Evolutionary conservation across 2,797 vertebrate genomes (phyloP).

Genomic region (Xiphophorus birchmanni): DNA sequence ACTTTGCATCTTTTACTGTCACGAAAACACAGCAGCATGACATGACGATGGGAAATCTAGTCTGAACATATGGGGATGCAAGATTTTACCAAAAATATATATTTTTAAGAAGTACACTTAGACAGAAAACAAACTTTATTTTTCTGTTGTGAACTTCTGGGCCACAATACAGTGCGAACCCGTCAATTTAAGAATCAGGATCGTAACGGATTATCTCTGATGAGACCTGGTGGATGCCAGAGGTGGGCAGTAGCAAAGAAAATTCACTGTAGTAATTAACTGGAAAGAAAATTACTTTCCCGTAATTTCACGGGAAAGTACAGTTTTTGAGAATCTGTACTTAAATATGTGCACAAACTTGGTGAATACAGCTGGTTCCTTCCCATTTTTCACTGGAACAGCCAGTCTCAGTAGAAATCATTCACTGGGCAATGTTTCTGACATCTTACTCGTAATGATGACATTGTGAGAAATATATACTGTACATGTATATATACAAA

Average conservation of each 20-base stretch:
- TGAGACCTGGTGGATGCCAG: not conserved
- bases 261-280: too few relatives aligned
- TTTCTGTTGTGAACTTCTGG: not conserved
- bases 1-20: not conserved
- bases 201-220: not conserved
- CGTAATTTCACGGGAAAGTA: too few relatives aligned
- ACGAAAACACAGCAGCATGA: not conserved
- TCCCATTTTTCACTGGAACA: not conserved
- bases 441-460: not conserved
- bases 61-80: not conserved
- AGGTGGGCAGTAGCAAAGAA: too few relatives aligned
- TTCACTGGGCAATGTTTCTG: not conserved
- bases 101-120: not conserved
- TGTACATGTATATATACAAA: not conserved
- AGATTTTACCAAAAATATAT: not conserved
- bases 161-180: not conserved
- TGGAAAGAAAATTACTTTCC: too few relatives aligned
- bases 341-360: not conserved
- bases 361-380: not conserved
- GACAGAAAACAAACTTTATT: not conserved
- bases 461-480: too few relatives aligned
- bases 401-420: not conserved
- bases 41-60: not conserved
- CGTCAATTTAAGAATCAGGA: not conserved
- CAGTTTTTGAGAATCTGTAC: too few relatives aligned